Evolutionary conservation across 2,888 invertebrate species (phyloP).

Genomic region (Cephus pulcher): DNA sequence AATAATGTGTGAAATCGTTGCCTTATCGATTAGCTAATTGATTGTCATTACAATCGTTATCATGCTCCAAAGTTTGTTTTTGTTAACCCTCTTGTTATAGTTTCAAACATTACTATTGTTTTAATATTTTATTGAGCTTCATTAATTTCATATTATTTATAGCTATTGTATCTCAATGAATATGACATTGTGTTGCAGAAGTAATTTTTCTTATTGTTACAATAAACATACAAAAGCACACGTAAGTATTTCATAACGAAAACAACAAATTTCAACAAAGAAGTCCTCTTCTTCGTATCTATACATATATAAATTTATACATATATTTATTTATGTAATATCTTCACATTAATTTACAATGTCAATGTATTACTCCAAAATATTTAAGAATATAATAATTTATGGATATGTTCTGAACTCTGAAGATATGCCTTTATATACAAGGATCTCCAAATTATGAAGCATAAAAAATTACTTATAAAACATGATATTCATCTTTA

Average conservation of each 20-base stretch:
- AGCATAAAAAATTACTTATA: not conserved
- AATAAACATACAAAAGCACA: slow-evolving; percentile 17
- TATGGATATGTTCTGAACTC: not conserved
- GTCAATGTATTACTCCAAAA: not conserved
- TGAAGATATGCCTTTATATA: not conserved
- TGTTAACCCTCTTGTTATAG: not conserved
- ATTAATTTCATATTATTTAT: slow-evolving; percentile 5
- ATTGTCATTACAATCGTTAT: not conserved
- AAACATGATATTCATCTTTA: not conserved
- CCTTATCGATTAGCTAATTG: not conserved
- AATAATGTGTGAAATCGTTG: not conserved
- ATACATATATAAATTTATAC: not conserved
- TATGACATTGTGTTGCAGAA: slow-evolving; percentile 19
- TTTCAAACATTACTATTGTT: not conserved
- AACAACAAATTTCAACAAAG: not conserved
- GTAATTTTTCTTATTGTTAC: slow-evolving; percentile 19
- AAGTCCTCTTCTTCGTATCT: not conserved
- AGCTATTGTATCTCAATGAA: slow-evolving; percentile 1
- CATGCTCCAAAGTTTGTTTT: not conserved
- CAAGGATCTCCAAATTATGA: not conserved
- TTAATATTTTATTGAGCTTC: not conserved
- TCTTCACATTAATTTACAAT: slow-evolving; percentile 9
- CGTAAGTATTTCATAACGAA: not conserved
- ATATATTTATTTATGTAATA: not conserved
- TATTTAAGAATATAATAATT: not conserved